phyloP scores from a whole-genome alignment of 2,888 invertebrate species.

The Xestia xanthographa region DNA sequence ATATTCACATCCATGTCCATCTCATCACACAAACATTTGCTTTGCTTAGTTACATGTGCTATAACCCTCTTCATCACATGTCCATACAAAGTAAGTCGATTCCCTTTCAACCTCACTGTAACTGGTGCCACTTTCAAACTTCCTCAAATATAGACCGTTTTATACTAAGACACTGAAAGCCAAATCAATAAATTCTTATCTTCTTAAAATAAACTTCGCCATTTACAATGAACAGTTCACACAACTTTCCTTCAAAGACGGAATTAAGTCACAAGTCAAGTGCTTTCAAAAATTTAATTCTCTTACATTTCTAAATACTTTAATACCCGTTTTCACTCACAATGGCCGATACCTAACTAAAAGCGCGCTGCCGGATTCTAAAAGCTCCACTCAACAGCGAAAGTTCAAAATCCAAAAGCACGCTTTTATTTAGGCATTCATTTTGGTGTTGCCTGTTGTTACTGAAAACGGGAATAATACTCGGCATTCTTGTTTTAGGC shows the following conservation, averaged over 20 bases:
- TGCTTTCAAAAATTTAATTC: slow-evolving; percentile 41
- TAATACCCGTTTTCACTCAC: background rate
- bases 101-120: background rate
- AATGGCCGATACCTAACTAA: background rate
- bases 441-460: background rate
- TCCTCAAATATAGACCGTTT: background rate
- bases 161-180: background rate
- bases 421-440: too few species aligned
- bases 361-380: background rate
- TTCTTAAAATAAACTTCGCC: slow-evolving; percentile 17
- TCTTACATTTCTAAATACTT: slow-evolving; percentile 36
- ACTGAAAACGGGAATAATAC: slow-evolving; percentile 1
- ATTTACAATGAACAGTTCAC: slow-evolving; percentile 36
- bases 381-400: background rate
- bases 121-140: background rate
- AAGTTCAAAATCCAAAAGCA: background rate
- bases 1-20: too few species aligned
- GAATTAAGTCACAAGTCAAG: slow-evolving; percentile 41
- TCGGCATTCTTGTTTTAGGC: slow-evolving; percentile 88
- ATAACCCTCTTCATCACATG: background rate
- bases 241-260: slow-evolving; percentile 15
- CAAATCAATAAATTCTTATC: slow-evolving; percentile 24
- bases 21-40: too few species aligned
- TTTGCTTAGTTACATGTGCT: too few species aligned
- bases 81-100: background rate